A percentile compares a stretch with the other conserved stretches of the same genome.
These are phyloP conservation scores for Rhingia rostrata DNA, from an alignment of 2,888 invertebrate genomes.

Conservation along the genomic window DNA sequence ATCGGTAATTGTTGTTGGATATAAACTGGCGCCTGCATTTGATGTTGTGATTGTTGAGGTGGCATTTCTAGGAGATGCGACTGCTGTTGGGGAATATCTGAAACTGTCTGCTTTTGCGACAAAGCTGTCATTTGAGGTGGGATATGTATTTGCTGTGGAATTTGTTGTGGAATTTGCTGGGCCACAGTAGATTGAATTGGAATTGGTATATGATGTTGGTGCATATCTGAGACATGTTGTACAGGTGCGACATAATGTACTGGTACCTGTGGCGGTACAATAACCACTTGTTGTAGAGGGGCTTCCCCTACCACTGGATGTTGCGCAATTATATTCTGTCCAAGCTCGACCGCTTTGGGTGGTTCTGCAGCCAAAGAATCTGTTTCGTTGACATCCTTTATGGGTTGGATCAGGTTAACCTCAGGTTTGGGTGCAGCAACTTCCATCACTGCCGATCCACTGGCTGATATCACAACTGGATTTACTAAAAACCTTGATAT, in stretches of 20 bases:
- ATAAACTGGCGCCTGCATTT: conserved; percentile 13
- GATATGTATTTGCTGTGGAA: background rate
- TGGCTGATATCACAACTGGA: conserved; percentile 85
- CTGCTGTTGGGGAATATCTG: conserved; percentile 29
- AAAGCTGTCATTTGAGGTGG: conserved; percentile 15
- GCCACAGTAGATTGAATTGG: conserved; percentile 6
- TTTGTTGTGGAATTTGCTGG: conserved; percentile 33
- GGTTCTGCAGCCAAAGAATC: conserved; percentile 12
- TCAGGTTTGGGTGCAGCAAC: conserved; percentile 74
- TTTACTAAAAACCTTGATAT: conserved; percentile 92
- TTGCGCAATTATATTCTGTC: background rate
- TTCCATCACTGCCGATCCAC: conserved; percentile 80
- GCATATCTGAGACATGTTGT: conserved; percentile 1
- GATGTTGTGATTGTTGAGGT: background rate
- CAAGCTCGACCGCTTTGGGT: background rate
- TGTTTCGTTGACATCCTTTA: conserved; percentile 22
- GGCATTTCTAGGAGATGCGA: conserved; percentile 10
- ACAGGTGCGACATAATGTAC: conserved; percentile 11
- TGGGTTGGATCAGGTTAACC: conserved; percentile 18
- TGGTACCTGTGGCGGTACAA: conserved; percentile 3
- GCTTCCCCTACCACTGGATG: background rate
- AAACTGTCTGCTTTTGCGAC: background rate
- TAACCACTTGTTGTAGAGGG: conserved; percentile 15
- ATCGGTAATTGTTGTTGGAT: conserved; percentile 2
- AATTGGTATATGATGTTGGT: background rate